Conservation (phyloP, 2,113 vertebrate species). For the Gadus chalcogrammus region DNA sequence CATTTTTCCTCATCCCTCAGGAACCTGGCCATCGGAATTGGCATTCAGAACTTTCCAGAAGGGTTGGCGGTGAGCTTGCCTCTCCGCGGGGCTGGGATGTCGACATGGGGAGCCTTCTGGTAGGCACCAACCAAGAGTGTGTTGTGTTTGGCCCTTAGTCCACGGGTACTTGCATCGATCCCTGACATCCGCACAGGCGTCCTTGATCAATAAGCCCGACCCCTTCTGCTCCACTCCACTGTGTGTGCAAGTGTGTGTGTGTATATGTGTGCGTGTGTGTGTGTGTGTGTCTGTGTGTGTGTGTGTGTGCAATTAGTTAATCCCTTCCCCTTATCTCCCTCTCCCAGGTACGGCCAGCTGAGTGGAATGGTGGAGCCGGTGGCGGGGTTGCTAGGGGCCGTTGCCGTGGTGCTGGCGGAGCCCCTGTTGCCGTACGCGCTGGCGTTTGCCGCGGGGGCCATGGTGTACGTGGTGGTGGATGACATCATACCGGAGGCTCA, state of each 20-base stretch:
- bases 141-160: neutral
- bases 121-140: slow-evolving; percentile 53
- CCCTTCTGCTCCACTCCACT: no score
- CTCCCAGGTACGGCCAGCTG: slow-evolving; percentile 89
- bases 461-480: slow-evolving; percentile 95
- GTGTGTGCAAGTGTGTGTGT: no score
- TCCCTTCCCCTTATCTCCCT: no score
- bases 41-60: slow-evolving; percentile 98
- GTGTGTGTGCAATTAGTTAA: neutral
- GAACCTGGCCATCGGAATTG: slow-evolving; percentile 92
- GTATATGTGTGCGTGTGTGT: no score
- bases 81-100: slow-evolving; percentile 83
- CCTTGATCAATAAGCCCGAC: no score
- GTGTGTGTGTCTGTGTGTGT: neutral
- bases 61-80: slow-evolving; percentile 94
- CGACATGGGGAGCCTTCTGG: slow-evolving; percentile 90
- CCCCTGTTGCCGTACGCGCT: slow-evolving; percentile 90
- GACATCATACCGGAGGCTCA: slow-evolving; percentile 97
- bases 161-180: neutral
- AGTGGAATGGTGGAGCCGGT: slow-evolving; percentile 96
- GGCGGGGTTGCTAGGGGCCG: slow-evolving; percentile 80
- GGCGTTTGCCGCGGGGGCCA: slow-evolving; percentile 92
- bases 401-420: slow-evolving; percentile 82
- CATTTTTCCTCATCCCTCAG: slow-evolving; percentile 58
- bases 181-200: neutral